phyloP scores from a whole-genome alignment of 2,797 vertebrate genomes.

The Odontamblyopus lacepedii region DNA sequence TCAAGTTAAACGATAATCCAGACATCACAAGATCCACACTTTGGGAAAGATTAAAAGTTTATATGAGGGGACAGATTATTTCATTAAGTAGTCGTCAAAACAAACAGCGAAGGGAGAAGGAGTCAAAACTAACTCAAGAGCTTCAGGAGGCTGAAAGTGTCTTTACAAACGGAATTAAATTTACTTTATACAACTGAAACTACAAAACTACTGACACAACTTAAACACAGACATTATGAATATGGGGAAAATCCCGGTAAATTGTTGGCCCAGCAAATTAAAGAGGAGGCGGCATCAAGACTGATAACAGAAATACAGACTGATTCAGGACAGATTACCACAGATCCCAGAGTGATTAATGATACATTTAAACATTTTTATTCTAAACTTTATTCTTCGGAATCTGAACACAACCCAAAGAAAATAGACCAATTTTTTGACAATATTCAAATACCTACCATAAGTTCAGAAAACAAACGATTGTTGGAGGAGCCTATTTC shows the following conservation, averaged over 20 bases:
- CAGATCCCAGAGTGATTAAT: not conserved
- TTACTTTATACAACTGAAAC: constrained; percentile 5
- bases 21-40: not conserved
- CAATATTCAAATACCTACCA: not conserved
- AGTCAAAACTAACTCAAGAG: not conserved
- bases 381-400: not conserved
- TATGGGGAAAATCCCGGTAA: not conserved
- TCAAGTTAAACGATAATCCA: not conserved
- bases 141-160: no score
- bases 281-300: not conserved
- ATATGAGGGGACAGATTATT: not conserved
- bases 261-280: constrained; percentile 5
- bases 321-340: not conserved
- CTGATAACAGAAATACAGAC: not conserved
- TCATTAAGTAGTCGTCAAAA: not conserved
- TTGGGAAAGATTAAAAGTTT: not conserved
- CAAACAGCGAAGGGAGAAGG: not conserved
- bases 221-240: not conserved
- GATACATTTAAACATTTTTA: not conserved
- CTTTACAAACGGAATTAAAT: not conserved
- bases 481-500: not conserved
- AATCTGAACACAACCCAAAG: not conserved
- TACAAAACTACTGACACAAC: not conserved
- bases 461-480: not conserved
- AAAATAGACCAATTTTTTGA: no score